Conservation (phyloP, 2,113 vertebrate genomes). For the Aptenodytes patagonicus region DNA sequence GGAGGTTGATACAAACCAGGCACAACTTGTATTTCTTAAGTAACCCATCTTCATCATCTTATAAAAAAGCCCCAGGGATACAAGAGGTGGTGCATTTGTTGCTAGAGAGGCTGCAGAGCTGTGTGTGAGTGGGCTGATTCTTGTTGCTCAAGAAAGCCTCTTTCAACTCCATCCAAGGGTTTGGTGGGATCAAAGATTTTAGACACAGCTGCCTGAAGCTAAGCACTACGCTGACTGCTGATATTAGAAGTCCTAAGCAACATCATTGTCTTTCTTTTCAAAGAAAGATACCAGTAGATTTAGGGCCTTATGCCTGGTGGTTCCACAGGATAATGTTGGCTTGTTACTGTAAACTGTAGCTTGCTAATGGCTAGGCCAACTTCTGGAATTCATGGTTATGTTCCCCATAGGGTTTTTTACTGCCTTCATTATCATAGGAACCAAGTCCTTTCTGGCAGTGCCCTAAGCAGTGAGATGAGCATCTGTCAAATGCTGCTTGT, state of each 20-base stretch:
- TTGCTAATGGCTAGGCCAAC: not conserved
- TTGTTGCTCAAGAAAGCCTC: not conserved
- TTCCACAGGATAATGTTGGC: not conserved
- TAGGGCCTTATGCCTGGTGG: not conserved
- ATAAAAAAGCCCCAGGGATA: not conserved
- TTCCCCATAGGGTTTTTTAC: not conserved
- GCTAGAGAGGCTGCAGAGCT: not conserved
- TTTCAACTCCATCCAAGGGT: not conserved
- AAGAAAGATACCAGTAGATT: not conserved
- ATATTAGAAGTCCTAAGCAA: not conserved
- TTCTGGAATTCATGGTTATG: not conserved
- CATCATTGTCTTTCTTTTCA: not conserved
- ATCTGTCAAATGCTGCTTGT: slow-evolving; percentile 22
- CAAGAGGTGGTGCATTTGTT: not conserved
- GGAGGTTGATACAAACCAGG: not conserved
- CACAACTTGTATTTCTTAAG: not conserved
- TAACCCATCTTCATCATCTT: not conserved
- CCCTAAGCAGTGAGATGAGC: not conserved
- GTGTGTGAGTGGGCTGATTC: not conserved
- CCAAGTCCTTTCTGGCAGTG: not conserved
- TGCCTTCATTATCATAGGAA: slow-evolving; percentile 38
- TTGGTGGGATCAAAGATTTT: not conserved
- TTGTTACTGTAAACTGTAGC: not conserved
- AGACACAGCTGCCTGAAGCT: not conserved
- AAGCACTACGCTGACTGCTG: not conserved